Evolutionary conservation across 1,140 invertebrate genomes (phyloP), one percentile per base, ranked within the genome.

Genomic region (Eubasilissa regina): DNA sequence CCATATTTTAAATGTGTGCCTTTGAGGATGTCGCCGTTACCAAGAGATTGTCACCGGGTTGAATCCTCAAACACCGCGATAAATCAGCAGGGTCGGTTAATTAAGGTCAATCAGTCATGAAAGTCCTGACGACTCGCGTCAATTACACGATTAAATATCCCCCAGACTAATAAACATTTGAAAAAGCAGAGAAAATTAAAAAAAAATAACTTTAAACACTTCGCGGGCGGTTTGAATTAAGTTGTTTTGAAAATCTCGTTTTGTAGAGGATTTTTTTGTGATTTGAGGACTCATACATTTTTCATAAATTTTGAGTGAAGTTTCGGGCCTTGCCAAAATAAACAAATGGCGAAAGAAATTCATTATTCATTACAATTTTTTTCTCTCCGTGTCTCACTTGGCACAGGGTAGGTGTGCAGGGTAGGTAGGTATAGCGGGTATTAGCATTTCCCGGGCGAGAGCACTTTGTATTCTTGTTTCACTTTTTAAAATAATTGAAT

Each of bases 341-440:
- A 81, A 81, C 80, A 81, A 81, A 81, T 81, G 80, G 74, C 77
- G 35, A 81, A 79, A 79, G 53, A 73, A 81, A 81, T 81, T 81
- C 80, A 81, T 81, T 81, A 81, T 81, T 81, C 80, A 81, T 81
- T 76, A 78, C 73, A 58, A 73, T 58, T 81, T 81, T 81, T 81
- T 81, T 75, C 35, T n/a, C 43, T 17, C 43, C 15, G 44, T 47
- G 15, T 47, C 60, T 64, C 75, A 64, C 56, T 62, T 76, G 75
- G 62, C 75, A 45, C 17, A 43, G 60, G 48, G 15, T 25, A 62
- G 17, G 60, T 51, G 47, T 47, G 45, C 64, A 48, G 12, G 43
- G 35, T 44, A 45, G 25, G 25, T 35, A 62, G 17, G 60, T 51
- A 62, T 47, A 68, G 43, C 17, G 12, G 64, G n/a, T 44, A 68